Percentiles rank a stretch among this genome's conserved stretches.
Evolutionary conservation across 2,113 vertebrate genomes (phyloP).

Genomic region (Cynopterus brachyotis): DNA sequence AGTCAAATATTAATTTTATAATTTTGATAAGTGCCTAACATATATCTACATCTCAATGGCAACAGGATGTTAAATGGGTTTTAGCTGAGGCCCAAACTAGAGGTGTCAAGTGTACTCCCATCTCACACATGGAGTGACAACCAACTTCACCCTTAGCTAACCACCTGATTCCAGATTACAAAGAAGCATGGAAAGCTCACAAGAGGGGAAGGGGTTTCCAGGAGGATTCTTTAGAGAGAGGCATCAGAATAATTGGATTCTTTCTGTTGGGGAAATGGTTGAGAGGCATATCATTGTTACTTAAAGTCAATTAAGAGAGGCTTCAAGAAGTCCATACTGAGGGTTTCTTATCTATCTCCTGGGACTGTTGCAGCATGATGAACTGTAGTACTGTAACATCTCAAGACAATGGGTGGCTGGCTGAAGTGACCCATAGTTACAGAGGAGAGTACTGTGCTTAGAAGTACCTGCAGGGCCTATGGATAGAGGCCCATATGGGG

Average conservation of each 20-base stretch:
- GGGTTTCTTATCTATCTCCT: background rate
- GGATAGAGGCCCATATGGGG: background rate
- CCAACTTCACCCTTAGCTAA: background rate
- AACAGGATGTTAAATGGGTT: slow-evolving; percentile 20
- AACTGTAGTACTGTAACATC: background rate
- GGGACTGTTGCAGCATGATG: accelerated
- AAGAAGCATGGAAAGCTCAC: background rate
- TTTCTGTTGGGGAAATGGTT: background rate
- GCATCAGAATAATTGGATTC: background rate
- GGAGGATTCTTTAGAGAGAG: background rate
- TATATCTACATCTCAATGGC: background rate
- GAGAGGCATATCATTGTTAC: background rate
- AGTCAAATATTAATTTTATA: background rate
- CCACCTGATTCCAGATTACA: background rate
- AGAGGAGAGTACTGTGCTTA: background rate
- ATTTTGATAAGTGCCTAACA: background rate
- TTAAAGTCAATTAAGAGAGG: background rate
- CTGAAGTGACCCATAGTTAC: background rate
- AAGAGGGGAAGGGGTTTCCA: background rate
- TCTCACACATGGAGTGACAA: background rate
- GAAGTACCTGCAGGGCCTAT: background rate
- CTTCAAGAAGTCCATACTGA: background rate
- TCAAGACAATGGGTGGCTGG: background rate
- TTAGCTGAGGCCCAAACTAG: background rate
- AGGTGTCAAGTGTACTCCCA: background rate